Evolutionary conservation across 2,113 vertebrate species (phyloP).

Genomic region (Verasper variegatus): DNA sequence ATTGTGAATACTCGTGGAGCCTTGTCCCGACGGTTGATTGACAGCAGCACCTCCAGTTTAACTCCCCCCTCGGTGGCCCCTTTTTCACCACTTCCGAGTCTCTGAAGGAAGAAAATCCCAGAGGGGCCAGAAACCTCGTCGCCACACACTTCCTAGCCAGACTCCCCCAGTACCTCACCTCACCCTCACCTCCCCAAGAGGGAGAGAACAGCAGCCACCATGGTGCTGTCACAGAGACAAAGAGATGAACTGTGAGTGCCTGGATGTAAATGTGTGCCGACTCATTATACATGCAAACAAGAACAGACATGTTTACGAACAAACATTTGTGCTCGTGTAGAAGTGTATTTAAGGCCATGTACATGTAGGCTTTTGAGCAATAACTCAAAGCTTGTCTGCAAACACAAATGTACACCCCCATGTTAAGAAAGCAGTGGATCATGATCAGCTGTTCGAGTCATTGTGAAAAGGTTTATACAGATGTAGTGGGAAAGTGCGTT

Average conservation of each 20-base stretch:
- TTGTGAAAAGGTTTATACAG: slow-evolving; percentile 6
- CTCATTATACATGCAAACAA: slow-evolving; percentile 53
- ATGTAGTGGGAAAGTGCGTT: slow-evolving; percentile 18
- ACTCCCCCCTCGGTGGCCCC: slow-evolving; percentile 45
- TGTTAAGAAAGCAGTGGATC: slow-evolving; percentile 5
- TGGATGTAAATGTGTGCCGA: slow-evolving; percentile 25
- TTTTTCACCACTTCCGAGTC: slow-evolving; percentile 42
- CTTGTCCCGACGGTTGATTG: slow-evolving; percentile 14
- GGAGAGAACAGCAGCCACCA: slow-evolving; percentile 85
- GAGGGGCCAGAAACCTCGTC: slow-evolving; percentile 66
- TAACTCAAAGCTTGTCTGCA: slow-evolving; percentile 2
- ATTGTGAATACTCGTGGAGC: slow-evolving; percentile 15
- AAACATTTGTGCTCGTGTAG: neutral
- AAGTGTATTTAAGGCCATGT: neutral
- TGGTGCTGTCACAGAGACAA: slow-evolving; percentile 99
- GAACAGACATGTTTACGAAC: slow-evolving; percentile 17
- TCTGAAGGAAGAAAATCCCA: slow-evolving; percentile 61
- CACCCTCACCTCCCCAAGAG: slow-evolving; percentile 81
- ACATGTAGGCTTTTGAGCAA: neutral
- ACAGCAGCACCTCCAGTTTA: slow-evolving; percentile 25
- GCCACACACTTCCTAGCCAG: slow-evolving; percentile 20
- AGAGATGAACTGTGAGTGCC: slow-evolving; percentile 97
- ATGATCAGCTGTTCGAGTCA: slow-evolving; percentile 1
- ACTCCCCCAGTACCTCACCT: slow-evolving; percentile 73
- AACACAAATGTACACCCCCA: no score